Evolutionary conservation across 2,888 invertebrate species (phyloP).

Genomic region (Antheraea yamamai): DNA sequence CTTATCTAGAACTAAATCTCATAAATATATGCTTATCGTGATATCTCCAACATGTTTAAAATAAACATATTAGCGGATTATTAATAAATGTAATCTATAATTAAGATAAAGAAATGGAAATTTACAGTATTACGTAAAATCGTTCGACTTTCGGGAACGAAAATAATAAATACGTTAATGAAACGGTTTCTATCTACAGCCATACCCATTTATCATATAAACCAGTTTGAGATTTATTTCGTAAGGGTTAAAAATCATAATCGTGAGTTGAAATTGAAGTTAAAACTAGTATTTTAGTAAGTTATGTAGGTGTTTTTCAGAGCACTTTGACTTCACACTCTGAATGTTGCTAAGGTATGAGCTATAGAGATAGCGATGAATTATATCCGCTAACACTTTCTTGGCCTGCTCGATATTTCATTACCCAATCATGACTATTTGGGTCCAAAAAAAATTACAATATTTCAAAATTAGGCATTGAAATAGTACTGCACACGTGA

Average conservation of each 20-base stretch:
- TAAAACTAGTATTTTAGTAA: constrained; percentile 10
- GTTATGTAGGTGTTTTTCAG: constrained; percentile 16
- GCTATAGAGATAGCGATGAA: neutral
- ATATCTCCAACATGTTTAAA: neutral
- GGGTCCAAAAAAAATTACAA: neutral
- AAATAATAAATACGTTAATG: constrained; percentile 19
- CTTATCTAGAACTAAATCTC: neutral
- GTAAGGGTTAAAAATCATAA: neutral
- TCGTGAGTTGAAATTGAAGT: neutral
- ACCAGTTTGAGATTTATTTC: constrained; percentile 5
- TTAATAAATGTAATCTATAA: neutral
- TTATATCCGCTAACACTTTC: neutral
- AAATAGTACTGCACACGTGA: neutral
- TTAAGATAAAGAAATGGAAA: constrained; percentile 16
- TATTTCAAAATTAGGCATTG: neutral
- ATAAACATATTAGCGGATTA: neutral
- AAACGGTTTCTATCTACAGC: constrained; percentile 17
- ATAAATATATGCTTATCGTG: neutral
- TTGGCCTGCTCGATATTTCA: neutral
- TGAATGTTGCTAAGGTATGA: constrained; percentile 8
- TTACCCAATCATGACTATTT: neutral
- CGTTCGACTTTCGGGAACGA: constrained; percentile 12
- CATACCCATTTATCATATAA: neutral
- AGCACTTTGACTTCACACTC: constrained; percentile 16
- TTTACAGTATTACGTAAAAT: constrained; percentile 19